Evolutionary conservation across 2,797 vertebrate species (phyloP).

Genomic region (Premnoplex brunnescens): DNA sequence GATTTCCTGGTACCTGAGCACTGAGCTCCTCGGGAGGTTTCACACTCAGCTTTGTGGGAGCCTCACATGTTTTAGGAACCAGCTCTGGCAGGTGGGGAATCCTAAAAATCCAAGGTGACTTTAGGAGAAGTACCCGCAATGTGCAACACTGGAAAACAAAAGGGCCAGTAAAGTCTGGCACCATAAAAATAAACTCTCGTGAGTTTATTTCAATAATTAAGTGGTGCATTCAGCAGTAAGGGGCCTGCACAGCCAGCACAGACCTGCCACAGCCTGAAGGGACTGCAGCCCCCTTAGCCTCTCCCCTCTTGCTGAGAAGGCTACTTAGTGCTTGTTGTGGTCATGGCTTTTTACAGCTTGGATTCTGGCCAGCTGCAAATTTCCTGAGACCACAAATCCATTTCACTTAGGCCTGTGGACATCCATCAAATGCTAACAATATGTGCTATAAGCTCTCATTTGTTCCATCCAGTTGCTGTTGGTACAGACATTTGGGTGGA

Average conservation of each 20-base stretch:
- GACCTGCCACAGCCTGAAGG: neutral
- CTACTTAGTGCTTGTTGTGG: neutral
- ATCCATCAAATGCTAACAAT: neutral
- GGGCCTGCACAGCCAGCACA: rapidly evolving
- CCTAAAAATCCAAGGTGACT: neutral
- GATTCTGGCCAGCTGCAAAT: neutral
- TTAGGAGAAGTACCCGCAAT: neutral
- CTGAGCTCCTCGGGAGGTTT: neutral
- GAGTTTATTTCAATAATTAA: neutral
- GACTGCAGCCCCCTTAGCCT: neutral
- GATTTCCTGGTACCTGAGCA: neutral
- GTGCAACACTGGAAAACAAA: neutral
- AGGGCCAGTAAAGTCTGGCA: neutral
- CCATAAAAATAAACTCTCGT: neutral
- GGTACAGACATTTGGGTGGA: neutral
- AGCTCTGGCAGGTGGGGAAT: neutral
- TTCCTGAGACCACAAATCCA: neutral
- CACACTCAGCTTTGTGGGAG: neutral
- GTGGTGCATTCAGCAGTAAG: neutral
- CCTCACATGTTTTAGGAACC: neutral
- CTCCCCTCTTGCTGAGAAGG: neutral
- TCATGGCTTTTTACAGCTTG: neutral
- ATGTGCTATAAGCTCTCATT: neutral
- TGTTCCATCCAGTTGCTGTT: neutral
- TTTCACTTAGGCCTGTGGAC: neutral